Evolutionary conservation across 2,797 vertebrate genomes (phyloP).

Genomic region (Nannoperca obscura): DNA sequence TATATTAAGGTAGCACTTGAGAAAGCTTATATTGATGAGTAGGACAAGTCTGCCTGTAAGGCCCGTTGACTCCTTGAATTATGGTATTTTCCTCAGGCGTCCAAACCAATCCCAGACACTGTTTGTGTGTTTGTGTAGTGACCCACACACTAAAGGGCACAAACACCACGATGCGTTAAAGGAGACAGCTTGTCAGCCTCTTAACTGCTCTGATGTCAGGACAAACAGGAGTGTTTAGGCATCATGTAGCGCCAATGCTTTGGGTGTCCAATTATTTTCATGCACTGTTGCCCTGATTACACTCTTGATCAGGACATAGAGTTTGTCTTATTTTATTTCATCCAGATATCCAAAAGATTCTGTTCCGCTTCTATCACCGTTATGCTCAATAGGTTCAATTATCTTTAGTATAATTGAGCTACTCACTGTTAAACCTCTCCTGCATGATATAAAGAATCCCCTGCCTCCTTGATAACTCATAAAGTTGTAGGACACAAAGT

Average conservation of each 20-base stretch:
- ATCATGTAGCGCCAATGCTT: slow-evolving; percentile 57
- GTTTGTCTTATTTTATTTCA: slow-evolving; percentile 58
- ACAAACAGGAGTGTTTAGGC: slow-evolving; percentile 66
- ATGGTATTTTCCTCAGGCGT: slow-evolving; percentile 67
- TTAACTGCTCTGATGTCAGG: slow-evolving; percentile 68
- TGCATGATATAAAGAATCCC: slow-evolving; percentile 44
- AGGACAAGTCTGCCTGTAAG: slow-evolving; percentile 71
- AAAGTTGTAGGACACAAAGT: slow-evolving; percentile 68
- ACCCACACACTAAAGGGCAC: slow-evolving; percentile 66
- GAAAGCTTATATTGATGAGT: slow-evolving; percentile 76
- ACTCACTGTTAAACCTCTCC: slow-evolving; percentile 61
- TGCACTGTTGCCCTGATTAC: slow-evolving; percentile 69
- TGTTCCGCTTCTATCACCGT: slow-evolving; percentile 39
- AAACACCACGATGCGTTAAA: slow-evolving; percentile 66
- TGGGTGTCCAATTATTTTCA: slow-evolving; percentile 78
- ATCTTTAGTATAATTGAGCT: slow-evolving; percentile 60
- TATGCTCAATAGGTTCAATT: slow-evolving; percentile 67
- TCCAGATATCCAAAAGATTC: slow-evolving; percentile 48
- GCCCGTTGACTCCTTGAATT: slow-evolving; percentile 77
- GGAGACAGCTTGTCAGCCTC: slow-evolving; percentile 72
- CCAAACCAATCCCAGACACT: slow-evolving; percentile 62
- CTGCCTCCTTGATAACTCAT: slow-evolving; percentile 61
- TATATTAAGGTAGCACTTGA: slow-evolving; percentile 68
- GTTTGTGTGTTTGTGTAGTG: slow-evolving; percentile 70
- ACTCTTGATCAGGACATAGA: slow-evolving; percentile 59